These are phyloP conservation scores for Listrodromus nycthemerus DNA, from an alignment of 2,888 invertebrate genomes.

Conservation along the genomic window DNA sequence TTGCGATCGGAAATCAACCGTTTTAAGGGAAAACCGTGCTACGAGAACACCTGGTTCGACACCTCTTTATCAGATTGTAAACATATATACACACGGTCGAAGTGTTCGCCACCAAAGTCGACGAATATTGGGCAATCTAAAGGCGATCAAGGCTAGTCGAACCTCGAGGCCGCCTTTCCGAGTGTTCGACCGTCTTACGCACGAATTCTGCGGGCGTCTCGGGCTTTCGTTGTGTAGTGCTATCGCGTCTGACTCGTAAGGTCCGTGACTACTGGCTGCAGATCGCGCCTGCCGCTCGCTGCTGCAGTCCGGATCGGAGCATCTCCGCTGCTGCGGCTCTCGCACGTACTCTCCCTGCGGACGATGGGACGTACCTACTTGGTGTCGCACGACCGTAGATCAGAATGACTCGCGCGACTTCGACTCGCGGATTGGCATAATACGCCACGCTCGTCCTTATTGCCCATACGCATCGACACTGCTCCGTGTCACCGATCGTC, in stretches of 20 bases:
- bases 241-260: conserved; percentile 64
- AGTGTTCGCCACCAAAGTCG: conserved; percentile 48
- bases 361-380: conserved; percentile 59
- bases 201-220: conserved; percentile 62
- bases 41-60: conserved; percentile 28
- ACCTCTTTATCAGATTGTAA: conserved; percentile 25
- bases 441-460: conserved; percentile 69
- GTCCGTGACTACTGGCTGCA: conserved; percentile 67
- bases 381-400: conserved; percentile 42
- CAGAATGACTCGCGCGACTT: conserved; percentile 18
- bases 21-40: conserved; percentile 48
- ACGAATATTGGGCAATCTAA: conserved; percentile 84
- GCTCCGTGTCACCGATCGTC: conserved; percentile 1
- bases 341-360: conserved; percentile 47
- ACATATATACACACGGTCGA: conserved; percentile 2
- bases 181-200: conserved; percentile 75
- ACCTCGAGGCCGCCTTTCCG: conserved; percentile 84
- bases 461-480: conserved; percentile 62
- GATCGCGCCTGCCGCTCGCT: conserved; percentile 49
- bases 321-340: conserved; percentile 31
- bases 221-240: conserved; percentile 62
- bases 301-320: conserved; percentile 54
- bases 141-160: conserved; percentile 83
- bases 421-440: conserved; percentile 58
- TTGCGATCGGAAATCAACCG: conserved; percentile 56